A percentile compares a stretch with the other conserved stretches of the same genome.
These are phyloP conservation scores for Perca fluviatilis DNA, from an alignment of 2,113 vertebrate genomes.

Conservation along the genomic window DNA sequence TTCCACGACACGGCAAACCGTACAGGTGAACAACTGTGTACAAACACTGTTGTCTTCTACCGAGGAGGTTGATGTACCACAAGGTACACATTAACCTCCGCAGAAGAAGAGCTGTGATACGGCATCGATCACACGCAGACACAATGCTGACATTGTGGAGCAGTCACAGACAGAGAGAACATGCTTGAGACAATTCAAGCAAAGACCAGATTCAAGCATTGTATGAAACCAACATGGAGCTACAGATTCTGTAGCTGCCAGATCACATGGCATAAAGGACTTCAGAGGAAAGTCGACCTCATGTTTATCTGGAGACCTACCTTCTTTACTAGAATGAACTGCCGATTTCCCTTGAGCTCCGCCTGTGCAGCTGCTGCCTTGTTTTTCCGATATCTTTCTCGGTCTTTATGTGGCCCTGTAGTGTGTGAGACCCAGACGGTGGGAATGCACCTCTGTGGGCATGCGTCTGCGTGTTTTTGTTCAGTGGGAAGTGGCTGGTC, in stretches of 20 bases:
- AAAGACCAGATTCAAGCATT: not conserved
- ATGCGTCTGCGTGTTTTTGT: conserved; percentile 15
- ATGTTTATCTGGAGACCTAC: conserved; percentile 28
- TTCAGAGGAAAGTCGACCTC: conserved; percentile 3
- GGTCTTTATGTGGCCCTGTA: not conserved
- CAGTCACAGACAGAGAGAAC: not conserved
- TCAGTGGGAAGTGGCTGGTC: conserved; percentile 11
- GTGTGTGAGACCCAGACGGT: not conserved
- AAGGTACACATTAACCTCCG: not conserved
- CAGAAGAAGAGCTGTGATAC: not conserved
- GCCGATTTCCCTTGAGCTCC: conserved; percentile 6
- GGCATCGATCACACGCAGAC: not conserved
- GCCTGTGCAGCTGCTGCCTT: not conserved
- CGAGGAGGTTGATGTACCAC: too few relatives aligned
- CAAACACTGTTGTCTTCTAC: too few relatives aligned
- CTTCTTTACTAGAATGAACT: conserved; percentile 33
- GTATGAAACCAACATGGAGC: not conserved
- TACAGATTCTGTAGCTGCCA: not conserved
- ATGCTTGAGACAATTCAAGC: not conserved
- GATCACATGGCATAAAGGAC: conserved; percentile 4
- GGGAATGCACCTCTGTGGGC: not conserved
- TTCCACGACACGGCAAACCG: too few relatives aligned
- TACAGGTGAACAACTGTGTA: too few relatives aligned
- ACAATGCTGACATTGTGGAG: not conserved
- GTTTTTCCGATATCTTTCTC: not conserved